phyloP scores from a whole-genome alignment of 1,140 invertebrate genomes.

The Luehdorfia chinensis region DNA sequence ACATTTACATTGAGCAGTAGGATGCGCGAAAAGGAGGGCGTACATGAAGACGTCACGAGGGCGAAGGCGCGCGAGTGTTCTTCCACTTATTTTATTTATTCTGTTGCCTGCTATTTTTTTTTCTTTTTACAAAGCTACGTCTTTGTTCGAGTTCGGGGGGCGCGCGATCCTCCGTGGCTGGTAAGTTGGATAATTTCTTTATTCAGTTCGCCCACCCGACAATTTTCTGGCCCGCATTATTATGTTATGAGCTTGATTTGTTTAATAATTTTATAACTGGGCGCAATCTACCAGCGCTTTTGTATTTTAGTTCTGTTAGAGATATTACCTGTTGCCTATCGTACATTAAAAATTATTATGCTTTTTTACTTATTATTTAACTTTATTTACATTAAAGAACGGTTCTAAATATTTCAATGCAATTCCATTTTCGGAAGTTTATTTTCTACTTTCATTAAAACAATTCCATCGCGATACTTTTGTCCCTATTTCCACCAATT shows the following conservation, averaged over 20 bases:
- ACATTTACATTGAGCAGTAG: slow-evolving; percentile 26
- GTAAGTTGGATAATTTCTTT: slow-evolving; percentile 76
- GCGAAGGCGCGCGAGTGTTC: slow-evolving; percentile 65
- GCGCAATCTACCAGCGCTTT: slow-evolving; percentile 46
- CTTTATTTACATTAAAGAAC: too few species aligned
- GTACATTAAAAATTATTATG: neutral
- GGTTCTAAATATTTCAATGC: too few species aligned
- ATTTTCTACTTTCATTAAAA: too few species aligned
- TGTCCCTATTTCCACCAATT: neutral
- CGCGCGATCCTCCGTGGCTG: slow-evolving; percentile 56
- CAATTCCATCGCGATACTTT: too few species aligned
- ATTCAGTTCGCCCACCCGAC: slow-evolving; percentile 63
- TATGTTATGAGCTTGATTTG: slow-evolving; percentile 73
- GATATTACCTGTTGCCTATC: slow-evolving; percentile 23
- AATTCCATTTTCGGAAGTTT: too few species aligned
- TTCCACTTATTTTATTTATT: slow-evolving; percentile 73
- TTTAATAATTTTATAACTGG: slow-evolving; percentile 75
- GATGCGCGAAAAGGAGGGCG: slow-evolving; percentile 48
- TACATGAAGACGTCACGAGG: slow-evolving; percentile 72
- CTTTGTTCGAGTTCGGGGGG: slow-evolving; percentile 63
- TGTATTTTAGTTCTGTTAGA: slow-evolving; percentile 48
- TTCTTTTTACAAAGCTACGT: slow-evolving; percentile 62
- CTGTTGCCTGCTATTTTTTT: slow-evolving; percentile 62
- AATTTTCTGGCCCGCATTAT: slow-evolving; percentile 70
- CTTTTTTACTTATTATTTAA: too few species aligned